These are phyloP conservation scores for Dendrophyllia cribrosa DNA, from an alignment of 64 coral and sea anemone genomes.

Conservation along the genomic window DNA sequence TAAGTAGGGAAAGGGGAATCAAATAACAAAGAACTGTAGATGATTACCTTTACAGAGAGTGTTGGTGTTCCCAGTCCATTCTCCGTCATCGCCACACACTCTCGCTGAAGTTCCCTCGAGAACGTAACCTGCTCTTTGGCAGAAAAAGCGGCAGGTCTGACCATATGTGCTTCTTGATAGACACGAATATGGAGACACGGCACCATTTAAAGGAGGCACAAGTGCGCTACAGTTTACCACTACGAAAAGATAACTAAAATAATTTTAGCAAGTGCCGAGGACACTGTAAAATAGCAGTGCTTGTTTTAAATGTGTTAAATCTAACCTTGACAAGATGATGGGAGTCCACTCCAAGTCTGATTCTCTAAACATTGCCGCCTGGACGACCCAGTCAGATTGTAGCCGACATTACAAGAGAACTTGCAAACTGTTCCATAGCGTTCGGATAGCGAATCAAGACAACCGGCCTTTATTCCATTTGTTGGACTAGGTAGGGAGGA, in stretches of 20 bases:
- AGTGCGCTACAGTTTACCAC: conserved; percentile 45
- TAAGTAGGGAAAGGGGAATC: background rate
- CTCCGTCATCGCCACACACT: conserved; percentile 23
- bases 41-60: conserved; percentile 43
- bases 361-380: conserved; percentile 28
- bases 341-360: conserved; percentile 43
- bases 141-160: conserved; percentile 34
- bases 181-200: conserved; percentile 25
- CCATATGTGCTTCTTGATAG: background rate
- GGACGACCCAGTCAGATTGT: conserved; percentile 10
- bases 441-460: background rate
- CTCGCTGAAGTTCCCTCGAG: conserved; percentile 23
- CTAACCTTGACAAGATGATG: conserved; percentile 21
- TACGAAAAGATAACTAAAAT: background rate
- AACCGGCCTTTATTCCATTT: conserved; percentile 10
- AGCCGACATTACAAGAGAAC: conserved; percentile 50
- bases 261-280: background rate
- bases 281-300: too few relatives aligned
- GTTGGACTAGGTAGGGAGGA: background rate
- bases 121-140: conserved; percentile 34
- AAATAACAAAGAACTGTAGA: background rate
- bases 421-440: conserved; percentile 26
- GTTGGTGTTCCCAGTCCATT: conserved; percentile 46
- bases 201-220: background rate
- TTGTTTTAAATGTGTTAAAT: background rate